Evolutionary conservation across 2,113 vertebrate species (phyloP).

Genomic region (Entelurus aequoreus): DNA sequence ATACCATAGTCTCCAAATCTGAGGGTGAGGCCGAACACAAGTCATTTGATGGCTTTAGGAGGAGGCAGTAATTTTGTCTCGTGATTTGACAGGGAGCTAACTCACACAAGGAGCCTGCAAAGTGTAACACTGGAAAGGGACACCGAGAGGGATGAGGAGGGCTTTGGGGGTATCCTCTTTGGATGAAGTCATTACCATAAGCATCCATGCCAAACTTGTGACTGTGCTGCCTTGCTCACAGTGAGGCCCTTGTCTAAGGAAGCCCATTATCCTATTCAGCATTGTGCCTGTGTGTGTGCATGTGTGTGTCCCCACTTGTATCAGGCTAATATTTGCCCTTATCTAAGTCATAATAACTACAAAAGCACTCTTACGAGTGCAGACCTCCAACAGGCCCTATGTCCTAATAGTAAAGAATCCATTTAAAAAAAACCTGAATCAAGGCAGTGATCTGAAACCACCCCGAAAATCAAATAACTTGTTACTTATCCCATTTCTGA

Average conservation of each 20-base stretch:
- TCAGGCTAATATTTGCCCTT: conserved; percentile 13
- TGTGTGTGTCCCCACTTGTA: conserved; percentile 13
- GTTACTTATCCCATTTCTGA: too few relatives aligned
- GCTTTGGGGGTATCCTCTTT: conserved; percentile 29
- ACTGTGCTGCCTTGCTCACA: conserved; percentile 43
- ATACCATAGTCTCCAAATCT: too few relatives aligned
- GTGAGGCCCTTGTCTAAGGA: conserved; percentile 58
- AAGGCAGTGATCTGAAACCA: too few relatives aligned
- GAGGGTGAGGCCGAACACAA: too few relatives aligned
- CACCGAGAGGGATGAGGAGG: not conserved
- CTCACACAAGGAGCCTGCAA: conserved; percentile 56
- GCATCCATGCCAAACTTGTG: conserved; percentile 56
- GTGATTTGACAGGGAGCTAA: conserved; percentile 27
- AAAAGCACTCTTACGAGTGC: not conserved
- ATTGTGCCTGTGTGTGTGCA: too few relatives aligned
- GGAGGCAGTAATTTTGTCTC: conserved; percentile 28
- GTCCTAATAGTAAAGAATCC: too few relatives aligned
- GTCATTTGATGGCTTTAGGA: conserved; percentile 18
- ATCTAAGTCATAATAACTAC: conserved; percentile 13
- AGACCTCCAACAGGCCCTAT: too few relatives aligned
- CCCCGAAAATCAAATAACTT: too few relatives aligned
- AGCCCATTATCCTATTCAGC: conserved; percentile 21
- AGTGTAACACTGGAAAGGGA: conserved; percentile 12
- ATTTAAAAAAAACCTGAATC: too few relatives aligned
- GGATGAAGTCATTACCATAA: conserved; percentile 57